Conservation (phyloP, 2,888 invertebrate genomes). For the Odontocolon sp. region DNA sequence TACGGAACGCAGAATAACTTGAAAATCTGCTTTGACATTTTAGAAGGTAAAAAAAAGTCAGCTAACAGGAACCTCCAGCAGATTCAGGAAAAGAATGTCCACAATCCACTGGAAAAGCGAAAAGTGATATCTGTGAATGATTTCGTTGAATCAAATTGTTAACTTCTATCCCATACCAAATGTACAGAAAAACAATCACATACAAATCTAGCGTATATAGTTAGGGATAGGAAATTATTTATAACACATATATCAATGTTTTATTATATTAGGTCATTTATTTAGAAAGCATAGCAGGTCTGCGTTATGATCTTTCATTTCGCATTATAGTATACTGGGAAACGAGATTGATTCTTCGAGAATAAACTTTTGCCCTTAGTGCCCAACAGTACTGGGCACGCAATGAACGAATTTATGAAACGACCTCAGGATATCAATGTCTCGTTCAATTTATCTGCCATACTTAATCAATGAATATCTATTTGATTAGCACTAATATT, state of each 20-base stretch:
- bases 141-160: too few relatives aligned
- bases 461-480: too few relatives aligned
- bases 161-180: too few relatives aligned
- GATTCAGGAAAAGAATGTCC: too few relatives aligned
- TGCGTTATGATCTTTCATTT: not conserved
- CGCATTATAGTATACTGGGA: not conserved
- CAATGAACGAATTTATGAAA: not conserved
- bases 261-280: constrained; percentile 17
- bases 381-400: not conserved
- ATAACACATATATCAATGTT: not conserved
- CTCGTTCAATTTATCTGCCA: not conserved
- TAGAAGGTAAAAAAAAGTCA: too few relatives aligned
- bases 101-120: too few relatives aligned
- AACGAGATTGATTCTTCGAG: not conserved
- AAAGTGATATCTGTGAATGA: too few relatives aligned
- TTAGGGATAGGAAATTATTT: not conserved
- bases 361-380: not conserved
- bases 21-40: too few relatives aligned
- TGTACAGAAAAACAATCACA: too few relatives aligned
- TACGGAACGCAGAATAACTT: too few relatives aligned
- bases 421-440: not conserved
- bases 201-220: not conserved
- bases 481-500: not conserved
- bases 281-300: not conserved
- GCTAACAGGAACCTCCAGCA: too few relatives aligned